Conservation (phyloP, 1,140 invertebrate species). For the Teleogryllus occipitalis region DNA sequence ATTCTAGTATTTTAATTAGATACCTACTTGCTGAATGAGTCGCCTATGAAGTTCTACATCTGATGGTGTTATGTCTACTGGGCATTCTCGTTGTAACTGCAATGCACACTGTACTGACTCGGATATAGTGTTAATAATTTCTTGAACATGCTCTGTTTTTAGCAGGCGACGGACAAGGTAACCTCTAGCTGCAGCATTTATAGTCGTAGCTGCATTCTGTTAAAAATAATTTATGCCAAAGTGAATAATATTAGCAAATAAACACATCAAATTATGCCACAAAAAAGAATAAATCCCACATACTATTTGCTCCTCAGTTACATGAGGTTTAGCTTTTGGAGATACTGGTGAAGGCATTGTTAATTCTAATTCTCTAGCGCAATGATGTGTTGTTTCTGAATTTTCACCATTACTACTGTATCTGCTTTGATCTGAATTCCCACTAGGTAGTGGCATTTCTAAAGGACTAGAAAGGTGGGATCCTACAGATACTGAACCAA, state of each 20-base stretch:
- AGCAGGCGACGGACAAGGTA: conserved; percentile 71
- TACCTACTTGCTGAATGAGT: conserved; percentile 50
- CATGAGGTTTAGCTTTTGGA: no score
- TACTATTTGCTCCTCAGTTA: no score
- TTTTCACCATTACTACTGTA: no score
- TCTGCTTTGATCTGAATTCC: not conserved
- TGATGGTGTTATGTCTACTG: conserved; percentile 45
- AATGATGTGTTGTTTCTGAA: no score
- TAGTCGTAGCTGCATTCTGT: conserved; percentile 47
- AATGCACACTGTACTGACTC: conserved; percentile 67
- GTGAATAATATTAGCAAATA: no score
- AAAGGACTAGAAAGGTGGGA: not conserved
- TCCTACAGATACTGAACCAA: not conserved
- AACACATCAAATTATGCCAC: no score
- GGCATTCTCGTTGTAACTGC: conserved; percentile 56
- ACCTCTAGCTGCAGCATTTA: conserved; percentile 68
- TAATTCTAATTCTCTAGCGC: no score
- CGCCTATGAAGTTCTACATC: conserved; percentile 54
- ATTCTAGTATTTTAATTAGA: no score
- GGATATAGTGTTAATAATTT: conserved; percentile 68
- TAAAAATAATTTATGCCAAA: no score
- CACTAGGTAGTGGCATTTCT: not conserved
- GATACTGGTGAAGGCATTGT: no score
- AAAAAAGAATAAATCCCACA: no score
- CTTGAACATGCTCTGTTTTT: conserved; percentile 67